Conservation (phyloP, 2,797 vertebrate species). For the Eupleurogrammus muticus region DNA sequence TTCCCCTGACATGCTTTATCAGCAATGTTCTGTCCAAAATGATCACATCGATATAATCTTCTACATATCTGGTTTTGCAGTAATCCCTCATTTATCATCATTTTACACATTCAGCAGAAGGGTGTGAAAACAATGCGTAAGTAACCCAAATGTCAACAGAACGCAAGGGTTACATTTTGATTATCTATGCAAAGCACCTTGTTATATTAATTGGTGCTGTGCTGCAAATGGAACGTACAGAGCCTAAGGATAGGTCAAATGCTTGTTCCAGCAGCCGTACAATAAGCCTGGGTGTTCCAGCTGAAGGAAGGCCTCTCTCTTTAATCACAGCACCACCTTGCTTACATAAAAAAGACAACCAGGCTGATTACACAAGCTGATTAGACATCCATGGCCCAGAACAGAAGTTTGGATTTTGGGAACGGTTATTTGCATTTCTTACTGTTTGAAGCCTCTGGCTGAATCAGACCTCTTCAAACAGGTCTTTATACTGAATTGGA, state of each 20-base stretch:
- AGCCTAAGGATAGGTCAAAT: slow-evolving; percentile 7
- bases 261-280: slow-evolving; percentile 15
- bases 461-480: slow-evolving; percentile 37
- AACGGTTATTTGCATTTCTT: slow-evolving; percentile 38
- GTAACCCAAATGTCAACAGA: too few species aligned
- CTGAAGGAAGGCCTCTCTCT: slow-evolving; percentile 12
- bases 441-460: slow-evolving; percentile 6
- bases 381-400: slow-evolving; percentile 22
- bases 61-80: not conserved
- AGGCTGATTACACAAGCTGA: slow-evolving; percentile 21
- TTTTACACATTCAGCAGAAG: too few species aligned
- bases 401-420: slow-evolving; percentile 48
- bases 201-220: not conserved
- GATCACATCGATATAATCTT: not conserved
- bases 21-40: not conserved
- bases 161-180: not conserved
- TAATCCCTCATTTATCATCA: not conserved
- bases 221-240: not conserved
- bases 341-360: slow-evolving; percentile 16
- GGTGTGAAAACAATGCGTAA: not conserved
- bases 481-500: slow-evolving; percentile 29
- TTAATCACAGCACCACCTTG: slow-evolving; percentile 13
- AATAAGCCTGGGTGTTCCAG: slow-evolving; percentile 21
- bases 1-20: too few species aligned
- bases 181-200: not conserved